phyloP scores from a whole-genome alignment of 2,797 vertebrate species.

The Allochrocebus solatus region DNA sequence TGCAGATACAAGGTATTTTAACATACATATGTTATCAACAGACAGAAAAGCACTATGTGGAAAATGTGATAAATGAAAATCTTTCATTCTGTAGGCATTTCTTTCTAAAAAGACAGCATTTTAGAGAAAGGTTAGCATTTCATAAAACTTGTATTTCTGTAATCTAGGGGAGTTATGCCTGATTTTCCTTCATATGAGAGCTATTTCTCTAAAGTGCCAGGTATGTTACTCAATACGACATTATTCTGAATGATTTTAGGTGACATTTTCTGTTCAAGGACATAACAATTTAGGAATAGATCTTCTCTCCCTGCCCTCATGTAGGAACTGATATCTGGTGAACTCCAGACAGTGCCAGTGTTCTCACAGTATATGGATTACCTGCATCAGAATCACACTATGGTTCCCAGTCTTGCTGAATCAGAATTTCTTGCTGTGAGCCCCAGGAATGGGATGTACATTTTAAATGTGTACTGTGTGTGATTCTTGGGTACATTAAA shows the following conservation, averaged over 20 bases:
- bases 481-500: background rate
- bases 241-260: background rate
- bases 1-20: background rate
- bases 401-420: background rate
- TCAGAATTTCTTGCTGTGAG: background rate
- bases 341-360: background rate
- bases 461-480: background rate
- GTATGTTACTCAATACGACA: slow-evolving; percentile 20
- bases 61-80: background rate
- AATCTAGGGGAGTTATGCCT: background rate
- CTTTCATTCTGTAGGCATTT: background rate
- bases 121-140: slow-evolving; percentile 4
- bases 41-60: background rate
- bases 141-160: background rate
- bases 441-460: background rate
- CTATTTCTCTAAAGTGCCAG: background rate
- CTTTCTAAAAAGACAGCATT: background rate
- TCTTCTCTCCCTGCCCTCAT: background rate
- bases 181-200: background rate
- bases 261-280: slow-evolving; percentile 39
- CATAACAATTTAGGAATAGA: background rate
- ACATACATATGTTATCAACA: background rate
- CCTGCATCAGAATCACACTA: background rate
- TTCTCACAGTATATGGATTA: background rate
- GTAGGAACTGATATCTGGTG: background rate